Evolutionary conservation across 2,113 vertebrate genomes (phyloP).

Genomic region (Manacus vitellinus): DNA sequence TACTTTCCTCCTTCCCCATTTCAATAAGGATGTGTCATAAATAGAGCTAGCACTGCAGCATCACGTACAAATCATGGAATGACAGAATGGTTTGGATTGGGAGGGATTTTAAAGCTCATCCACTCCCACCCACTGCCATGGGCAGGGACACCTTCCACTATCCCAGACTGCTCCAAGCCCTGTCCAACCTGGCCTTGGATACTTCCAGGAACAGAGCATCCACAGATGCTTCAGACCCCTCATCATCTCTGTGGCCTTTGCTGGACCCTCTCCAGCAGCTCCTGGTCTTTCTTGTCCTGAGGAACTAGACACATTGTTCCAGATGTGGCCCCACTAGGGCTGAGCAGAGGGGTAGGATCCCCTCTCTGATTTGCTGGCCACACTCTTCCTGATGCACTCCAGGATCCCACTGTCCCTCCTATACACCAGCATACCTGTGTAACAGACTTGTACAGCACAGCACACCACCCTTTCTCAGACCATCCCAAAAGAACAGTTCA

Average conservation of each 20-base stretch:
- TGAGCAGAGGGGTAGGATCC: not conserved
- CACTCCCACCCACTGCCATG: not conserved
- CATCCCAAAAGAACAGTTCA: not conserved
- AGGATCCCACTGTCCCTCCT: not conserved
- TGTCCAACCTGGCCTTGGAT: not conserved
- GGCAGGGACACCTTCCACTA: not conserved
- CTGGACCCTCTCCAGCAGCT: not conserved
- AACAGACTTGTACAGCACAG: not conserved
- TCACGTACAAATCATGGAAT: not conserved
- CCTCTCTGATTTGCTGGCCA: not conserved
- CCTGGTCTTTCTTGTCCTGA: not conserved
- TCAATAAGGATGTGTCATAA: not conserved
- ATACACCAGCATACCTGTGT: not conserved
- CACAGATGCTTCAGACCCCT: not conserved
- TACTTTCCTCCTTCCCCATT: not conserved
- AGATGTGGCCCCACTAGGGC: not conserved
- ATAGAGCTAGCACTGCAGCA: not conserved
- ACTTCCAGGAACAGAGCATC: not conserved
- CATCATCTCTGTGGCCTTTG: not conserved
- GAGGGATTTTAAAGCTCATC: no score
- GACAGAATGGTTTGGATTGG: not conserved
- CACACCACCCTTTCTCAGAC: not conserved
- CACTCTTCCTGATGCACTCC: not conserved
- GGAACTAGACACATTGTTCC: not conserved
- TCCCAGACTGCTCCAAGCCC: not conserved